Percentiles rank a stretch among this genome's conserved stretches.
Conservation (phyloP, 2,888 invertebrate species). For the Ornithoptera priamus region DNA sequence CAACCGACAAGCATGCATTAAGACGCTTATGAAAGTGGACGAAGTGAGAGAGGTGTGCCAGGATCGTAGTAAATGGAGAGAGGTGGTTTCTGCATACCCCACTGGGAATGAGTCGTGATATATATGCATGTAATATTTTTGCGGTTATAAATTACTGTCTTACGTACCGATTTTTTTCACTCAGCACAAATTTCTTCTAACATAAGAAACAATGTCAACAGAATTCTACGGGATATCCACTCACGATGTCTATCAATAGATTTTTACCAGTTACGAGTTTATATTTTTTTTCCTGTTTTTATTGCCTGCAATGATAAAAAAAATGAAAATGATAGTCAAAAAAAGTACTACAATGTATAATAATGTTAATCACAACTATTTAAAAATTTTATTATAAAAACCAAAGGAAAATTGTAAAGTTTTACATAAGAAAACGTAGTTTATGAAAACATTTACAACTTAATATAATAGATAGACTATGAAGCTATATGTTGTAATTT, state of each 20-base stretch:
- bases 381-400: neutral
- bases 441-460: neutral
- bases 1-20: no score
- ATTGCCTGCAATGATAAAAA: neutral
- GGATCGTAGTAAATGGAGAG: no score
- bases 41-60: no score
- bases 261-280: neutral
- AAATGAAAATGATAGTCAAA: neutral
- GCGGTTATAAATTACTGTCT: no score
- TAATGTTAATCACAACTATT: neutral
- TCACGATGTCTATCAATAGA: neutral
- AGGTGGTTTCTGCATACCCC: no score
- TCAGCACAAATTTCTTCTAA: no score
- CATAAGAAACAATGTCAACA: neutral
- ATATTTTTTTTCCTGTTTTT: neutral
- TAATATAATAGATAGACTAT: neutral
- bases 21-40: no score
- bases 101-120: no score
- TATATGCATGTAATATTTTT: no score
- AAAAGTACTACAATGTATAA: neutral
- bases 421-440: neutral
- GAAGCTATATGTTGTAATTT: constrained; percentile 34
- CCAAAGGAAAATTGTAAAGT: neutral
- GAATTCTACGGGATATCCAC: neutral
- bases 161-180: no score